phyloP scores from a whole-genome alignment of 2,113 vertebrate species.

The Isurus oxyrinchus region DNA sequence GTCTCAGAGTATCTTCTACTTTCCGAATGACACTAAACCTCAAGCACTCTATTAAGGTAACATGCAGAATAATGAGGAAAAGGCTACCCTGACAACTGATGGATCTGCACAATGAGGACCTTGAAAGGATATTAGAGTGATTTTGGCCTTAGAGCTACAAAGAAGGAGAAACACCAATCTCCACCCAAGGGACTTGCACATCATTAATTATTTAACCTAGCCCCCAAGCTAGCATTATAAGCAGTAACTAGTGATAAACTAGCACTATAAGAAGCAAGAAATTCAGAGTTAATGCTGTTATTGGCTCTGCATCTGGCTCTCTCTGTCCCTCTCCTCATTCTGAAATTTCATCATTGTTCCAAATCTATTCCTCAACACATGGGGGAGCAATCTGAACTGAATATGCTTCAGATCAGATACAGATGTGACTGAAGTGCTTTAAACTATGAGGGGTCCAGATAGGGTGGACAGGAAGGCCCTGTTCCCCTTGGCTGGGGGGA shows the following conservation, averaged over 20 bases:
- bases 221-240: neutral
- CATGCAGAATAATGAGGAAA: neutral
- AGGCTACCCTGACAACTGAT: constrained; percentile 6
- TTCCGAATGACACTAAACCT: neutral
- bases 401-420: neutral
- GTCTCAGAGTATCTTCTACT: neutral
- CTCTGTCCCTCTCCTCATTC: too few species aligned
- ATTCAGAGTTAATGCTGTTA: neutral
- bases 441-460: too few species aligned
- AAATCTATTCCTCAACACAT: neutral
- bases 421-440: neutral
- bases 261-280: neutral
- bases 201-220: neutral
- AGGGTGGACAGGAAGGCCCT: too few species aligned
- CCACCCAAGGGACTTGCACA: neutral
- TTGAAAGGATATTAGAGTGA: neutral
- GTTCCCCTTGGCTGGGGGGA: too few species aligned
- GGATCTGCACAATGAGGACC: neutral
- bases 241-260: neutral
- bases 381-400: neutral
- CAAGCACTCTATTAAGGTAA: neutral
- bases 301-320: neutral
- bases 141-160: neutral
- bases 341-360: neutral
- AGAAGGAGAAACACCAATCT: neutral